phyloP scores from a whole-genome alignment of 2,113 vertebrate species.

The Macquaria ambigua region DNA sequence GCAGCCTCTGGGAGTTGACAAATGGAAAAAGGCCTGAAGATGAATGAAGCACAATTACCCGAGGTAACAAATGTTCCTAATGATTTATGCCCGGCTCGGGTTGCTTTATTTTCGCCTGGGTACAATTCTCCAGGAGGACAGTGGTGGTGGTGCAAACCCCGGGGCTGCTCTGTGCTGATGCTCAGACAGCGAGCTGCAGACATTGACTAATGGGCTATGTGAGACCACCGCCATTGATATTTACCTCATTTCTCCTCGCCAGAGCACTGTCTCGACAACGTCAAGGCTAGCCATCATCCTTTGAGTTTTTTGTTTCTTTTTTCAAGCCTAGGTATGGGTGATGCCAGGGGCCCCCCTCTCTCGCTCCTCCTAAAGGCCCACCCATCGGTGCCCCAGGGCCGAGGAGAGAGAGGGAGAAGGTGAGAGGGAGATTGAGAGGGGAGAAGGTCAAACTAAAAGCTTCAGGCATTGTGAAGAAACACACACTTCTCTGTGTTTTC shows the following conservation, averaged over 20 bases:
- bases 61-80: slow-evolving; percentile 84
- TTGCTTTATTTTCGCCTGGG: slow-evolving; percentile 83
- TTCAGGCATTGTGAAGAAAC: slow-evolving; percentile 71
- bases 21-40: slow-evolving; percentile 81
- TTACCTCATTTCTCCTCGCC: slow-evolving; percentile 78
- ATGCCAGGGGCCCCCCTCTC: slow-evolving; percentile 55
- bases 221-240: slow-evolving; percentile 84
- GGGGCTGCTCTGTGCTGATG: slow-evolving; percentile 71
- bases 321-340: slow-evolving; percentile 40
- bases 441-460: slow-evolving; percentile 76
- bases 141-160: slow-evolving; percentile 66
- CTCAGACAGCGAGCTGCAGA: slow-evolving; percentile 68
- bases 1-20: slow-evolving; percentile 77
- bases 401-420: slow-evolving; percentile 61
- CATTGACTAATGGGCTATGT: slow-evolving; percentile 81
- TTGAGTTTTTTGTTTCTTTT: slow-evolving; percentile 56
- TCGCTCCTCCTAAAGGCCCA: slow-evolving; percentile 57
- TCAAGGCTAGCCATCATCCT: slow-evolving; percentile 68
- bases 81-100: slow-evolving; percentile 86
- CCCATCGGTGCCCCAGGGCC: slow-evolving; percentile 65
- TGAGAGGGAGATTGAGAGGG: slow-evolving; percentile 68
- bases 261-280: slow-evolving; percentile 73
- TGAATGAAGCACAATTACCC: slow-evolving; percentile 83
- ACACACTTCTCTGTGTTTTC: slow-evolving; percentile 77
- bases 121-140: slow-evolving; percentile 78